phyloP scores from a whole-genome alignment of 1,140 invertebrate species.

The Drosophila cardini region DNA sequence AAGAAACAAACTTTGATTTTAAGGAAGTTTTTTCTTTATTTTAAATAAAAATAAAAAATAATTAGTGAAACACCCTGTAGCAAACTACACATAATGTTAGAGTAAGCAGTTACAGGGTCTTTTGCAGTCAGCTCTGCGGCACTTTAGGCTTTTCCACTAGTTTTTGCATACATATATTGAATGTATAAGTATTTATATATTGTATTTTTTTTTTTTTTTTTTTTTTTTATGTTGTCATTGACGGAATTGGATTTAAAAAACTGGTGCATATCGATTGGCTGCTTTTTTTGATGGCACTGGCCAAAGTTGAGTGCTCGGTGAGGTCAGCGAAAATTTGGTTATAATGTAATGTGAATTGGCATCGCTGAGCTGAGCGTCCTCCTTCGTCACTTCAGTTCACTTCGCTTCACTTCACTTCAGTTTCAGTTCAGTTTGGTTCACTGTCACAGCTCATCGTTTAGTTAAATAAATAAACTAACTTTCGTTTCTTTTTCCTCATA shows the following conservation, averaged over 20 bases:
- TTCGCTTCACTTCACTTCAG: too few species aligned
- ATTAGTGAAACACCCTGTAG: too few species aligned
- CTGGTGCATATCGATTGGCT: slow-evolving; percentile 16
- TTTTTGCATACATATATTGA: too few species aligned
- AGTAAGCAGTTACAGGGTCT: too few species aligned
- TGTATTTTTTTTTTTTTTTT: background rate
- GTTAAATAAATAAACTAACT: slow-evolving; percentile 27
- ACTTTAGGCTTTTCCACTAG: background rate
- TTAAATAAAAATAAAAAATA: too few species aligned
- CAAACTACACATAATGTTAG: too few species aligned
- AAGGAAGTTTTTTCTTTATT: too few species aligned
- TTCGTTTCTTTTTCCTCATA: background rate
- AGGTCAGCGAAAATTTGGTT: slow-evolving; percentile 34
- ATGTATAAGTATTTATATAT: background rate
- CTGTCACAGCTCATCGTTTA: slow-evolving; percentile 5
- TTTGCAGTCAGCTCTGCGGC: too few species aligned
- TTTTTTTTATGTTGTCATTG: slow-evolving; percentile 1
- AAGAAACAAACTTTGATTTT: too few species aligned
- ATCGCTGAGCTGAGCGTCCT: background rate
- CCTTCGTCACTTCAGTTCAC: background rate
- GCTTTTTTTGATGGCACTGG: slow-evolving; percentile 7
- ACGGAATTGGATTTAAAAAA: slow-evolving; percentile 19
- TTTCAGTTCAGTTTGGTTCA: background rate
- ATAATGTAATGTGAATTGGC: slow-evolving; percentile 26
- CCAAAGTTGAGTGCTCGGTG: slow-evolving; percentile 27